Evolutionary conservation across 2,888 invertebrate genomes (phyloP), one percentile per base, ranked within the genome.

Genomic region (Hyles lineata): DNA sequence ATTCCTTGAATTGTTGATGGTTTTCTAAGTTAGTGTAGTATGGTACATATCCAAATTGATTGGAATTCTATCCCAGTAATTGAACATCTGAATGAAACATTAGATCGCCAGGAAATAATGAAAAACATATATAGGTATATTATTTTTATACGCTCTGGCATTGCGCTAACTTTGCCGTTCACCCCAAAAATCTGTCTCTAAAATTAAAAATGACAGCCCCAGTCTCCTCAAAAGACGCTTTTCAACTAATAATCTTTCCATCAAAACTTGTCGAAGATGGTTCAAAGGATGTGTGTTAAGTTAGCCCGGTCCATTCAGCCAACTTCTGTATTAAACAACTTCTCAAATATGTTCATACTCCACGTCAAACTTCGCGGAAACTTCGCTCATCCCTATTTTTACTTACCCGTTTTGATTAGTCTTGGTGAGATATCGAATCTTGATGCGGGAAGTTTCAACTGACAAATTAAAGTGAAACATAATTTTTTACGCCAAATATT

Each of bases 301-400:
- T 67, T 35, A 21, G 35, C 35, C 55, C 29, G n/a, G 62, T 21
- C 63, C 43, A 21, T 43, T 43, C 63, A 43, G 8, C 11, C 9
- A 67, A 67, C 63, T 67, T 43, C 43, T 21, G 63, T 67, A 67
- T 67, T 62, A 62, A 32, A 32, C 32, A 67, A 67, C 63, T 67
- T 43, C 63, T 67, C 63, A 21, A 21, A 63, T 63, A 55, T 15
- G 19, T 55, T 55, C 55, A 55, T 55, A 55, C 55, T 55, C n/a
- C 7, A 55, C 61, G 29, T 61, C 63, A 67, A 43, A 67, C 43
- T 67, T 67, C 5, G 15, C 4, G 21, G 43, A 67, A 67, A 35
- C 43, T 63, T 62, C 21, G 43, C 2, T 67, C 43, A 43, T 67
- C 63, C 43, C 43, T 67, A 43, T 43, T 67, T 67, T 67, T 67